Base-by-base conservation (phyloP, 2,888 invertebrate species). In the Ophioninae sp. region DNA sequence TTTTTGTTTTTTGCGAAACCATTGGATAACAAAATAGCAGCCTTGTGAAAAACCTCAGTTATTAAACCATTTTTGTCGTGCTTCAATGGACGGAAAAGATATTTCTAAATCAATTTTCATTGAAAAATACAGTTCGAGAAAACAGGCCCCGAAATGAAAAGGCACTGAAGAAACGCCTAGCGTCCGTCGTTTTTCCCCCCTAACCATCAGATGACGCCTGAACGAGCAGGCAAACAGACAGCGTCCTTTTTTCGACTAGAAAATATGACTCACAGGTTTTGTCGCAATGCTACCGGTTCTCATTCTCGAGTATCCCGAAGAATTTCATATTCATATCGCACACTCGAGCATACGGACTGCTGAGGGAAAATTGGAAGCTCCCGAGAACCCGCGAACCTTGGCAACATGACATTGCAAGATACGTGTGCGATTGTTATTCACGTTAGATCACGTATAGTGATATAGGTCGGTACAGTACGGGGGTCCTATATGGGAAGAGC, bases 301-400 rank as follows among this genome's bases (percentile, higher is more conserved):
- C 64, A 30, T 30, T 51, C 64, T 37, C 79, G 20, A 75, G 71
- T 71, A 59, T 82, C 64, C 71, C 41, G 65, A 20, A 51, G 73
- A 69, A 82, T 79, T 82, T 82, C 71, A 82, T 82, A 82, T 82
- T 82, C 82, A 79, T 71, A 79, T 64, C 74, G 65, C 79, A 64
- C 39, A 17, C 58, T 64, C 75, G 65, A 71, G 59, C 64, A 69
- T 58, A 69, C 73, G 39, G 67, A 58, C 61, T 63, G 67, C 51
- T 41, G 74, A 39, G 39, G 39, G 22, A 67, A 73, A 51, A 44
- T 44, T 44, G 37, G 58, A 41, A 30, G 39, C 64, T 37, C 37
- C 59, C 3, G 30, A n/a, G 68, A 67, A 59, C 58, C 23, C 58
- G 22, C 76, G 41, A 75, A 74, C 61, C 69, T 75, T 41, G 75